phyloP scores from a whole-genome alignment of 2,113 vertebrate species.

The Ptyas mucosa region DNA sequence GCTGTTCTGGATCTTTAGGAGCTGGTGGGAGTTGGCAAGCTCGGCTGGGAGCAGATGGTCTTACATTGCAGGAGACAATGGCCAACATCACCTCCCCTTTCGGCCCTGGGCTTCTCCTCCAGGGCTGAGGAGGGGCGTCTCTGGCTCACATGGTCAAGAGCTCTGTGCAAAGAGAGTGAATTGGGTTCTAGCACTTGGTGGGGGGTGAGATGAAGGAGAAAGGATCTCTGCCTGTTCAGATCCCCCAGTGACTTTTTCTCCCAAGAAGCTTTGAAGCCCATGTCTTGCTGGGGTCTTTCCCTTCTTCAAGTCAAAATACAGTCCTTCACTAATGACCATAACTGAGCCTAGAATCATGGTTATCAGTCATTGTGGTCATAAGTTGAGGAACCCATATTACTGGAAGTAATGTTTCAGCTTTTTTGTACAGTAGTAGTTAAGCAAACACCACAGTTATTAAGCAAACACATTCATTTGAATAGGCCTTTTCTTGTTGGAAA shows the following conservation, averaged over 20 bases:
- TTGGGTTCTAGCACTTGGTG: neutral
- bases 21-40: fast-evolving
- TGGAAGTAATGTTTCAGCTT: too few species aligned
- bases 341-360: too few species aligned
- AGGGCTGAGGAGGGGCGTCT: neutral
- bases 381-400: too few species aligned
- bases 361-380: too few species aligned
- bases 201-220: neutral
- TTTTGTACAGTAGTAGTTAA: too few species aligned
- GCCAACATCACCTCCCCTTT: fast-evolving
- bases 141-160: neutral
- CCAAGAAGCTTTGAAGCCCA: neutral
- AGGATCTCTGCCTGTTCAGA: neutral
- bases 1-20: neutral
- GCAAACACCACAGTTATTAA: too few species aligned
- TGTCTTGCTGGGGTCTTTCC: neutral
- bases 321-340: too few species aligned
- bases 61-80: neutral
- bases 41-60: fast-evolving
- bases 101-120: neutral
- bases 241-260: neutral
- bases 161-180: neutral
- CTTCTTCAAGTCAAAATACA: neutral
- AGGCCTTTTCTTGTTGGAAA: too few species aligned
- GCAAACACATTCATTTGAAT: too few species aligned